Evolutionary conservation across 2,888 invertebrate species (phyloP), one percentile per base, ranked within the genome.

Genomic region (Periphyllus acericola): DNA sequence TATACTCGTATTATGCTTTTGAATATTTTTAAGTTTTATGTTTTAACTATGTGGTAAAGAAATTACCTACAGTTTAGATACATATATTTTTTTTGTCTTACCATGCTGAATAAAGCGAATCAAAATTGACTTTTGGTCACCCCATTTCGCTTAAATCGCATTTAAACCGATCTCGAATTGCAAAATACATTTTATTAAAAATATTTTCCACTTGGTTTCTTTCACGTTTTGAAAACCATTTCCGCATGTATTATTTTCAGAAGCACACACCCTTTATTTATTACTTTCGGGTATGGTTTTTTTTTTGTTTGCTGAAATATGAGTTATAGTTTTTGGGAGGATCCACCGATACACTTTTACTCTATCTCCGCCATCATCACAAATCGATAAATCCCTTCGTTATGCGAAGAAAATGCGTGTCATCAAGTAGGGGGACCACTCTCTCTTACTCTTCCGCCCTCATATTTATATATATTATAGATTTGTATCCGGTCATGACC

Each of bases 121-220:
- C 80, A 40, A 80, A 66, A 80, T 80, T 80, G 80, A 80, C 66
- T 80, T 80, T 66, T 40, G 36, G 66, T 66, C 66, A 68, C 80
- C 9, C 80, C 80, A 80, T 80, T 80, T 80, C 80, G 76, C 32
- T 71, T 32, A 71, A 72, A 83, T 83, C 52, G 34, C 72, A 72
- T 83, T 72, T 72, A n/a, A 72, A 83, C n/a, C 29, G 34, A 72
- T 72, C 72, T 52, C 34, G 52, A 83, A 83, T 52, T 55, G 52
- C 34, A 32, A 83, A 74, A 74, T 75, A 60, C 83, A 29, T 83
- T 83, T 74, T 72, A 74, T 55, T 74, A 72, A 83, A 82, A 83
- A 83, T 55, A 83, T 83, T 74, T 83, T 83, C 60, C 83, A 72
- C 82, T 82, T 34, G 36, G 71, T 82, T 71, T 82, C 83, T 83